Evolutionary conservation across 2,888 invertebrate genomes (phyloP).

Genomic region (Ectemnius cavifrons): DNA sequence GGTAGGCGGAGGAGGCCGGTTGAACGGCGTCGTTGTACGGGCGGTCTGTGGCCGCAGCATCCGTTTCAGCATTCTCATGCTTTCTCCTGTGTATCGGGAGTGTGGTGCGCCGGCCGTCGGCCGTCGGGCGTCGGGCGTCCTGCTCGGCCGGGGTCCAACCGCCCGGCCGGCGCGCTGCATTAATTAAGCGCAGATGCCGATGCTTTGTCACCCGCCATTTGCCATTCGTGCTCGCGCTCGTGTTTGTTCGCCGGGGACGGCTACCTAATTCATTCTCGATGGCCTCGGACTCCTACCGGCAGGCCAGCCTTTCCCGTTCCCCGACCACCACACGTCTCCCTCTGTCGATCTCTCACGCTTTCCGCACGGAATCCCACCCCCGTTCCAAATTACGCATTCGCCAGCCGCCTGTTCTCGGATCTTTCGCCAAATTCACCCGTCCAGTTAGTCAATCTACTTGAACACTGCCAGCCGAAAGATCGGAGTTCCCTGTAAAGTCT

Average conservation of each 20-base stretch:
- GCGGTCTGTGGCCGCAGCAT: slow-evolving; percentile 19
- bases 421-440: background rate
- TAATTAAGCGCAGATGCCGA: slow-evolving; percentile 71
- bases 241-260: slow-evolving; percentile 54
- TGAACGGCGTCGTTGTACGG: background rate
- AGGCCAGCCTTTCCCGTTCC: too few relatives aligned
- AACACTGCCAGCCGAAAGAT: background rate
- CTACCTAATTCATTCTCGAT: slow-evolving; percentile 62
- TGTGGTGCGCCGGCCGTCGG: too few relatives aligned
- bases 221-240: slow-evolving; percentile 62
- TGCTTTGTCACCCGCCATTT: slow-evolving; percentile 69
- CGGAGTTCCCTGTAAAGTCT: background rate
- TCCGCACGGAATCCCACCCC: background rate
- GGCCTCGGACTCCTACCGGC: slow-evolving; percentile 16
- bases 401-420: background rate
- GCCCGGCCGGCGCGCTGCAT: slow-evolving; percentile 55
- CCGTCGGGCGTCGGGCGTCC: too few relatives aligned
- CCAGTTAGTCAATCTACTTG: background rate
- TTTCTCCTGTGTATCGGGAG: slow-evolving; percentile 41
- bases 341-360: background rate
- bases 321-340: background rate
- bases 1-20: background rate
- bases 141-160: too few relatives aligned
- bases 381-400: background rate
- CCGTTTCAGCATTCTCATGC: slow-evolving; percentile 51